Base-by-base conservation (phyloP, 2,113 vertebrate species). In the Fukomys damarensis region DNA sequence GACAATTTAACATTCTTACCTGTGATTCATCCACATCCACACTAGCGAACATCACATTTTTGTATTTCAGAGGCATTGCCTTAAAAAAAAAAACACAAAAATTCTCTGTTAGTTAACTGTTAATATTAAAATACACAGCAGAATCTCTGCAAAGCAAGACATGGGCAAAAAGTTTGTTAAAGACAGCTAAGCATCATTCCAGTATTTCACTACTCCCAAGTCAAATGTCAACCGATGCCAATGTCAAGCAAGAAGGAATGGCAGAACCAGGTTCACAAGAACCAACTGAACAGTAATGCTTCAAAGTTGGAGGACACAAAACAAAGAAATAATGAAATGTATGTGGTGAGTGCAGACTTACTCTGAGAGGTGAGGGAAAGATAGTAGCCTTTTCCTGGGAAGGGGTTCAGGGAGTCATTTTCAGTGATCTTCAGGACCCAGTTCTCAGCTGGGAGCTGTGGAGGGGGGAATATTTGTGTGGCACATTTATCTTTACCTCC, bases 51-150 rank as follows among this genome's bases (percentile, higher is more conserved):
- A 82, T 16, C 0, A 7, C 96, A n/a, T 93, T 0, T 0, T 77
- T 89, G 41, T 98, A 98, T 72, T 95, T 80, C 87, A 91, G 76
- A 90, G 97, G 91, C 96, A 85, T 19, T 88, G 96, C 89, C 96
- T 98, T 96, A 68, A 94, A 96, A 77, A 77, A 72, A 93, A 98
- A 95, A 91, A 56, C 81, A 87, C 49, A 95, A 72, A 97, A 97
- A 91, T 59, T 90, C 30, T 56, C 35, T 4, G 49, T 96, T 96
- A 96, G 43, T 43, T 95, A 87, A 66, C 56, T 54, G 22, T 76
- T 58, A 46, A 24, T 63, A 80, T 72, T 66, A 85, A 49, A 46
- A 84, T 20, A 43, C 6, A 82, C 4, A 70, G 3, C n/a, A 24
- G 72, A 56, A 10, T 61, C 7, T 54, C n/a, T 61, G 56, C 46